These are phyloP conservation scores for Sardina pilchardus DNA, from an alignment of 2,113 vertebrate genomes.

Conservation along the genomic window DNA sequence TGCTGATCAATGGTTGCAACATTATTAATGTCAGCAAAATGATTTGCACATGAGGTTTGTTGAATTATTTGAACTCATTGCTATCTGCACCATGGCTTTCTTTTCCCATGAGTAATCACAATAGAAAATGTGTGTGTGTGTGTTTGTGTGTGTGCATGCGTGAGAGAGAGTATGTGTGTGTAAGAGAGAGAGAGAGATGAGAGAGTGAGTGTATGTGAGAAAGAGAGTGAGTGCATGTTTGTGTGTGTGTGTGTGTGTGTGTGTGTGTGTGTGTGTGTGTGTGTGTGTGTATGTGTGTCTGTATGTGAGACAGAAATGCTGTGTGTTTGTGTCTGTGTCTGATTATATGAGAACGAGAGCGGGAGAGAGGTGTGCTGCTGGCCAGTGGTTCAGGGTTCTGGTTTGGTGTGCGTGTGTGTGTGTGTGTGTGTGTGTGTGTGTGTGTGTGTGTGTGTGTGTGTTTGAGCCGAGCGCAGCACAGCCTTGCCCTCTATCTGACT, in stretches of 20 bases:
- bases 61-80: not conserved
- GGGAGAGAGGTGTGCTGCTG: not conserved
- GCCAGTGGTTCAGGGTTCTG: not conserved
- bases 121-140: not conserved
- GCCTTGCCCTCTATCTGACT: not conserved
- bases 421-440: no score
- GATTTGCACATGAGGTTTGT: slow-evolving; percentile 1
- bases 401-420: not conserved
- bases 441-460: no score
- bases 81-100: not conserved
- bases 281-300: not conserved
- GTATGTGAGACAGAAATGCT: not conserved
- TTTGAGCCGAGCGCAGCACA: not conserved
- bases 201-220: not conserved
- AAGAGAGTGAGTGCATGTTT: not conserved
- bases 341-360: not conserved
- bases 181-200: not conserved
- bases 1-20: not conserved
- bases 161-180: not conserved
- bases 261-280: not conserved
- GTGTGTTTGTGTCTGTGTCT: not conserved
- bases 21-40: not conserved
- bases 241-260: not conserved
- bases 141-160: not conserved
- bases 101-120: not conserved